Base-by-base conservation (phyloP, 1,140 invertebrate species). In the Galendromus occidentalis region DNA sequence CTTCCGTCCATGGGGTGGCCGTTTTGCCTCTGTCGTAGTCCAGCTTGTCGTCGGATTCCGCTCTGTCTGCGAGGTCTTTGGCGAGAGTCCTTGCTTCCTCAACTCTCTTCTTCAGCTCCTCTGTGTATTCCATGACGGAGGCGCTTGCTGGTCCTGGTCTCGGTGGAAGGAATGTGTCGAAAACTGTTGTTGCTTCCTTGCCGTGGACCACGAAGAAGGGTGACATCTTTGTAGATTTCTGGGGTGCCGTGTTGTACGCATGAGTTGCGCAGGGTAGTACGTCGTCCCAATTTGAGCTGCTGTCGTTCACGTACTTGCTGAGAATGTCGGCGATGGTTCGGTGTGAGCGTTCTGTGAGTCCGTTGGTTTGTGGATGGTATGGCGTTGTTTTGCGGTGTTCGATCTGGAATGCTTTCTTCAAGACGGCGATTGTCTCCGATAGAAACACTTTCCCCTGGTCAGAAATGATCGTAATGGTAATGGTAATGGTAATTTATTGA, bases 401-500 rank as follows among this genome's bases (percentile, higher is more conserved):
- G 17, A 71, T 71, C 1, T 69, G 66, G 22, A 70, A 25, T 12
- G 66, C n/a, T 42, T 42, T 66, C 2, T 18, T 42, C 2, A 67
- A 45, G 33, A 68, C 9, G 25, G 25, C 7, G 42, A 71, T 68
- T 5, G 64, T 28, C 12, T 29, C 69, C 71, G 64, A 75, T 20
- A 59, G 70, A 51, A 79, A 79, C 66, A 76, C 75, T 0, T 67
- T 22, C 1, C 76, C 76, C 64, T 72, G 72, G 66, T 80, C 76
- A 0, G 74, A 76, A 0, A 73, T 78, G 12, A 79, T 72, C 17
- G n/a, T n/a, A n/a, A n/a, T n/a, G n/a, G n/a, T n/a, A n/a, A n/a
- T n/a, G n/a, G n/a, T n/a, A n/a, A n/a, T n/a, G n/a, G n/a, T n/a
- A n/a, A n/a, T n/a, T n/a, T n/a, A n/a, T n/a, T n/a, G n/a, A n/a